These are phyloP conservation scores for Heloderma charlesbogerti DNA, from an alignment of 2,113 vertebrate species.

Conservation along the genomic window DNA sequence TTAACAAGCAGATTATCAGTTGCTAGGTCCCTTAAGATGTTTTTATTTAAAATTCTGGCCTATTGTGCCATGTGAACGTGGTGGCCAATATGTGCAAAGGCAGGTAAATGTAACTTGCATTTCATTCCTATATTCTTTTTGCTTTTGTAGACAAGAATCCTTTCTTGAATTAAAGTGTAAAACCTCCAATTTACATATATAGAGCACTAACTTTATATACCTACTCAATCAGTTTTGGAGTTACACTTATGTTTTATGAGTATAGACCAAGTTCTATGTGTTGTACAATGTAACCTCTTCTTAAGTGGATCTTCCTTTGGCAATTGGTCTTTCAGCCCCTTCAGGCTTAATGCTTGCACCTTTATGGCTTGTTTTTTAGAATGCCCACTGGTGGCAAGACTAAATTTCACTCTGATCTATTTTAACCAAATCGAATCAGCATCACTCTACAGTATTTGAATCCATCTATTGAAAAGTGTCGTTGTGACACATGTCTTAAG, in stretches of 20 bases:
- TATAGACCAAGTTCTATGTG: slow-evolving; percentile 3
- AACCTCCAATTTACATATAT: not conserved
- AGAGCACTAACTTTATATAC: not conserved
- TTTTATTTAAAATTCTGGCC: too few relatives aligned
- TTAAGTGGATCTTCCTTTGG: slow-evolving; percentile 25
- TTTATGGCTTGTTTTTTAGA: slow-evolving; percentile 49
- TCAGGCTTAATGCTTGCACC: not conserved
- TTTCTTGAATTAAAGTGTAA: not conserved
- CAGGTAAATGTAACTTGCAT: not conserved
- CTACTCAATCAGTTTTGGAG: not conserved
- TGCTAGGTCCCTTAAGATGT: too few relatives aligned
- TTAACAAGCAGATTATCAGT: not conserved
- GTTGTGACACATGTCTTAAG: slow-evolving; percentile 58
- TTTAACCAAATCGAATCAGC: slow-evolving; percentile 30
- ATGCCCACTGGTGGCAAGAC: slow-evolving; percentile 39
- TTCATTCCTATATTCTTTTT: not conserved
- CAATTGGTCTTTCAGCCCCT: slow-evolving; percentile 33
- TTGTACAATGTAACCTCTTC: slow-evolving; percentile 1
- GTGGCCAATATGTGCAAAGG: not conserved
- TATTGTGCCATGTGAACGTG: too few relatives aligned
- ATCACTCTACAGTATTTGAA: slow-evolving; percentile 40
- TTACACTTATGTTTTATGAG: not conserved
- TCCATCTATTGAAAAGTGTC: slow-evolving; percentile 46
- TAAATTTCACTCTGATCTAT: not conserved
- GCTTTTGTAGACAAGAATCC: not conserved